Evolutionary conservation across 2,888 invertebrate genomes (phyloP).

Genomic region (Drosophila vallismaia): DNA sequence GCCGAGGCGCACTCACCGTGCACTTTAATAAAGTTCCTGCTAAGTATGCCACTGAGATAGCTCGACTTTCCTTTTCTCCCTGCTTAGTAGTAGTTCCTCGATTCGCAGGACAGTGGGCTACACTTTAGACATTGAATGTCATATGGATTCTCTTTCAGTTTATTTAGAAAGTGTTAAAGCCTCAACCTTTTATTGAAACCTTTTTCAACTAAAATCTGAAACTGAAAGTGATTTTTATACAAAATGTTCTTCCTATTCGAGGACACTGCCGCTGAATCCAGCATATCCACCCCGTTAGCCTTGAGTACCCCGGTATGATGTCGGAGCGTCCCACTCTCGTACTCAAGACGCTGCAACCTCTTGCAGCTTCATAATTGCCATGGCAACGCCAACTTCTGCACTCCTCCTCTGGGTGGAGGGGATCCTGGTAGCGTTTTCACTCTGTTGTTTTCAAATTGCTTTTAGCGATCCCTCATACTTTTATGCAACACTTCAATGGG

Average conservation of each 20-base stretch:
- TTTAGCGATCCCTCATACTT: slow-evolving; percentile 60
- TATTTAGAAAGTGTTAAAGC: not conserved
- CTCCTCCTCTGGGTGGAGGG: slow-evolving; percentile 1
- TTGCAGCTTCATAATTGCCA: slow-evolving; percentile 62
- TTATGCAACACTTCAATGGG: slow-evolving; percentile 35
- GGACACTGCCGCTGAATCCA: not conserved
- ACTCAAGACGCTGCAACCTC: slow-evolving; percentile 50
- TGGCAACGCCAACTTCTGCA: slow-evolving; percentile 51
- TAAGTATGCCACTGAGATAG: slow-evolving; percentile 34
- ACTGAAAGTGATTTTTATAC: not conserved
- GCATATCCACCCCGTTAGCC: slow-evolving; percentile 10
- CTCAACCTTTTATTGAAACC: not conserved
- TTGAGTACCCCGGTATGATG: slow-evolving; percentile 31
- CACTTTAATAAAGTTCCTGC: slow-evolving; percentile 66
- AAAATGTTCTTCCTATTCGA: not conserved
- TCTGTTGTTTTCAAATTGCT: slow-evolving; percentile 71
- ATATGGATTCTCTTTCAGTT: too few species aligned
- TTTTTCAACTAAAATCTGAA: not conserved
- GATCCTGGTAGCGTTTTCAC: slow-evolving; percentile 27
- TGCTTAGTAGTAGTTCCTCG: not conserved
- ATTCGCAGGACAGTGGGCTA: not conserved
- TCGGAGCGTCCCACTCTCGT: slow-evolving; percentile 36
- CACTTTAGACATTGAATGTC: not conserved
- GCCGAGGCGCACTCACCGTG: slow-evolving; percentile 49
- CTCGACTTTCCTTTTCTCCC: slow-evolving; percentile 1